Base-by-base conservation (phyloP, 2,888 invertebrate species). In the Brassicogethes aeneus region DNA sequence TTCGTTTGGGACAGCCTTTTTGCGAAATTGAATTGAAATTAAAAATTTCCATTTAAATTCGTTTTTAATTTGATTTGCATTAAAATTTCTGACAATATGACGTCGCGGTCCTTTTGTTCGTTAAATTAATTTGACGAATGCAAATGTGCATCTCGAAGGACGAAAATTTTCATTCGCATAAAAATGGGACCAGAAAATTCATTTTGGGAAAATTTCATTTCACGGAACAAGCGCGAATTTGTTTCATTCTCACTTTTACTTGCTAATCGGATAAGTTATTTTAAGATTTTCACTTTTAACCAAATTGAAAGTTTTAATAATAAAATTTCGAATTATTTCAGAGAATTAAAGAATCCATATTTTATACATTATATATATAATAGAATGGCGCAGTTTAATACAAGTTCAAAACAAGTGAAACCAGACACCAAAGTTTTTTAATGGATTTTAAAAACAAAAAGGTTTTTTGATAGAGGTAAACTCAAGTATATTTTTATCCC, bases 191-290 rank as follows among this genome's bases (percentile, higher is more conserved):
- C 23, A 23, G 23, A 23, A 23, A 23, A 7, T 23, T 23, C 23
- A 23, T 23, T 23, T 7, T 23, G 23, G 23, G 5, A 10, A 23
- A 5, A 23, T 5, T 23, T n/a, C n/a, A n/a, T 10, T 23, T 23
- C 10, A 23, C 23, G 23, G 23, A 23, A 5, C 5, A 10, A 5
- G 23, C 5, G 5, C 23, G 23, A 7, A 23, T 23, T 23, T 23
- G 23, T 49, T 52, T 49, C 48, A 51, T 50, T 52, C 47, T 50
- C 48, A 41, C 50, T 47, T 45, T 46, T 43, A 39, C 42, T 44
- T 39, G 46, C 50, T 53, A 50, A 53, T 53, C 51, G 50, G 52
- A 49, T 52, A 52, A 52, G 46, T 48, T 50, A 46, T 51, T 53
- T 45, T 45, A 45, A 43, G 45, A 39, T 44, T 44, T 44, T 10